Evolutionary conservation across 2,113 vertebrate species (phyloP).

Genomic region (Mormyrus iriodes): DNA sequence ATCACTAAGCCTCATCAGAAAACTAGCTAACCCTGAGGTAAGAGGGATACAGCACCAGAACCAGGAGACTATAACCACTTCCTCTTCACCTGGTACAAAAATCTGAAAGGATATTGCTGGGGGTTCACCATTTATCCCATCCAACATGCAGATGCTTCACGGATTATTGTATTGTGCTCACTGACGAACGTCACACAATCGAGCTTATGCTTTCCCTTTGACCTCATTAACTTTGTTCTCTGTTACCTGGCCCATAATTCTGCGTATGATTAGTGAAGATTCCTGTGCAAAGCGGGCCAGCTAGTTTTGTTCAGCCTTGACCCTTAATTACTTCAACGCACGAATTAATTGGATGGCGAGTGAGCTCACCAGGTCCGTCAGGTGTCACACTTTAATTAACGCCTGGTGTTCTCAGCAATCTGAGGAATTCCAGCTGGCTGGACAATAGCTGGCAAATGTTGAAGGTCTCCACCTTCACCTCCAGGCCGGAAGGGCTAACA

Average conservation of each 20-base stretch:
- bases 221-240: neutral
- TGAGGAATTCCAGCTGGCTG: neutral
- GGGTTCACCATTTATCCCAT: neutral
- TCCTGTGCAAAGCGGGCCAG: neutral
- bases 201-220: neutral
- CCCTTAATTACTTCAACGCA: neutral
- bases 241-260: neutral
- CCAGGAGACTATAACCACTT: neutral
- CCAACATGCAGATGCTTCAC: neutral
- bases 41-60: neutral
- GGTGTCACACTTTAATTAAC: neutral
- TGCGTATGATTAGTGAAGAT: neutral
- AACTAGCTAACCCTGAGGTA: conserved; percentile 65
- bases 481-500: neutral
- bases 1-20: conserved; percentile 13
- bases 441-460: neutral
- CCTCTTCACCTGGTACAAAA: neutral
- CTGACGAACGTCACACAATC: neutral
- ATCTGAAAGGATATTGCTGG: neutral
- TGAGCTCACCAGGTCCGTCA: neutral
- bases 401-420: neutral
- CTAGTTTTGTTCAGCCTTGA: neutral
- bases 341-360: neutral
- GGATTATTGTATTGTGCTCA: neutral
- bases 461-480: neutral